phyloP scores from a whole-genome alignment of 2,888 invertebrate genomes.

The Euclidia mi region DNA sequence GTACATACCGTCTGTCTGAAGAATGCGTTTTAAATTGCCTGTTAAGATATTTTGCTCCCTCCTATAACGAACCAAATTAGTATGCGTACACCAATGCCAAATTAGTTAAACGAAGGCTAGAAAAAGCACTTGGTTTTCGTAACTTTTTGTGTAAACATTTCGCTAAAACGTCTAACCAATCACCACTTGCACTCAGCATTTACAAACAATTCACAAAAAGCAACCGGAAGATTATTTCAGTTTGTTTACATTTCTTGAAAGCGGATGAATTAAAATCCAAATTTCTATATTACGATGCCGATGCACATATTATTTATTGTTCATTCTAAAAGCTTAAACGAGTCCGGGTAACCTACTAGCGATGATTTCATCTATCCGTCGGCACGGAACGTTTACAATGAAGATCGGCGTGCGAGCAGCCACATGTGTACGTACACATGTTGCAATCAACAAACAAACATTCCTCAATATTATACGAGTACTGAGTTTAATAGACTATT shows the following conservation, averaged over 20 bases:
- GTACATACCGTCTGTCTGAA: constrained; percentile 18
- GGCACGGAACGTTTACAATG: constrained; percentile 30
- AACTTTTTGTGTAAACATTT: background rate
- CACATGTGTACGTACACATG: constrained; percentile 41
- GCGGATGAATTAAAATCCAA: constrained; percentile 9
- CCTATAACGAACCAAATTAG: constrained; percentile 12
- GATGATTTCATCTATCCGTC: constrained; percentile 50
- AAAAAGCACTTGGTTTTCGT: background rate
- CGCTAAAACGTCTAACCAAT: background rate
- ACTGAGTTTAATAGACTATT: constrained; percentile 34
- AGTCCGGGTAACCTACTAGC: constrained; percentile 52
- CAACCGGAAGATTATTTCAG: constrained; percentile 25
- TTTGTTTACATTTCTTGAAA: constrained; percentile 24
- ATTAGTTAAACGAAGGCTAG: constrained; percentile 7
- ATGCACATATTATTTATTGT: constrained; percentile 49
- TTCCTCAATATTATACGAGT: constrained; percentile 18
- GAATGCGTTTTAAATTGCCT: constrained; percentile 37
- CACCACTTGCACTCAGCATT: constrained; percentile 9
- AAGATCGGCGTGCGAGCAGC: constrained; percentile 34
- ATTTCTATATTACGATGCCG: constrained; percentile 24
- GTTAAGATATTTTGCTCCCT: background rate
- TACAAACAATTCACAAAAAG: constrained; percentile 14
- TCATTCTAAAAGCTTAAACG: constrained; percentile 45
- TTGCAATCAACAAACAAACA: constrained; percentile 37
- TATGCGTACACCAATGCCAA: constrained; percentile 5